A percentile compares a stretch with the other conserved stretches of the same genome.
phyloP scores from a whole-genome alignment of 92 coral and sea anemone genomes.

The Paragorgia papillata region DNA sequence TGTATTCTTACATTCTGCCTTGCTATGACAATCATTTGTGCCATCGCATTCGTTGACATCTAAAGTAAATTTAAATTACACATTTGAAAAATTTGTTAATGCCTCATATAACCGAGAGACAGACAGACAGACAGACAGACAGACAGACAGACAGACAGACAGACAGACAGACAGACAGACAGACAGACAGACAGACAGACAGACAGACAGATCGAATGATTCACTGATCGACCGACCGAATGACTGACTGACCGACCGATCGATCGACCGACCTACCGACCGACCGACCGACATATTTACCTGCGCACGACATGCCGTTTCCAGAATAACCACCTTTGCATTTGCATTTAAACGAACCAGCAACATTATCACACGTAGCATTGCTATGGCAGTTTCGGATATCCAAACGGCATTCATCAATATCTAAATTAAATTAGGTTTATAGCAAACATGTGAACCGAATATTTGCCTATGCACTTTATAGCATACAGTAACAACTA shows the following conservation, averaged over 20 bases:
- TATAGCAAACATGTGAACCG: not conserved
- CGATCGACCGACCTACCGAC: too few species aligned
- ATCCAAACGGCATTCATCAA: conserved; percentile 51
- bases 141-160: too few species aligned
- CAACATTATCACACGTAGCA: conserved; percentile 16
- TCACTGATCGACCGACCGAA: too few species aligned
- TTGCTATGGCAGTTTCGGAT: conserved; percentile 12
- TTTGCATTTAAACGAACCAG: conserved; percentile 13
- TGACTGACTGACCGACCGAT: too few species aligned
- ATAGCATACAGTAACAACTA: too few species aligned
- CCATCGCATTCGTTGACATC: conserved; percentile 57
- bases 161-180: too few species aligned
- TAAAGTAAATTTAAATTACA: not conserved
- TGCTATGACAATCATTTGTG: conserved; percentile 55
- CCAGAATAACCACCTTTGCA: conserved; percentile 67
- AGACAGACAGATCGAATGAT: too few species aligned
- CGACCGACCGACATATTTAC: conserved; percentile 16
- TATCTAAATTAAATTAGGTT: conserved; percentile 36
- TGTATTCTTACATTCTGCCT: conserved; percentile 68
- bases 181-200: too few species aligned
- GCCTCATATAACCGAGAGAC: too few species aligned
- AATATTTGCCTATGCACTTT: too few species aligned
- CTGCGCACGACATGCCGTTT: conserved; percentile 36
- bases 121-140: too few species aligned
- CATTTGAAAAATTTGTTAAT: too few species aligned